Percentiles rank a stretch among this genome's conserved stretches.
Conservation (phyloP, 2,888 invertebrate genomes). For the Scaptomyza reducta region DNA sequence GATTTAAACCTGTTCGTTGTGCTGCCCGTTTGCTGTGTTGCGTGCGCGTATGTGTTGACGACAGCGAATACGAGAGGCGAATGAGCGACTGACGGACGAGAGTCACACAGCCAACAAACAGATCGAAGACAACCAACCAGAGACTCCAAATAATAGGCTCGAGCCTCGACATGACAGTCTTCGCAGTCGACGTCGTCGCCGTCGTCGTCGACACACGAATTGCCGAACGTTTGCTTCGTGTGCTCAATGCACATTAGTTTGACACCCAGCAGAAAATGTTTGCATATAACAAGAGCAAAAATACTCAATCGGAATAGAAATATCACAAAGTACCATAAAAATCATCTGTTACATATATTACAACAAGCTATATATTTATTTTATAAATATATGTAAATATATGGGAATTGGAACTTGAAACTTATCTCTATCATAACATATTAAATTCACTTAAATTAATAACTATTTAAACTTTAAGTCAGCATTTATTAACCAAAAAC, state of each 20-base stretch:
- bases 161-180: slow-evolving; percentile 51
- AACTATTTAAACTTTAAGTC: background rate
- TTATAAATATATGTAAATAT: too few species aligned
- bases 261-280: slow-evolving; percentile 25
- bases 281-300: background rate
- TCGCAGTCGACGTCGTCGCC: slow-evolving; percentile 13
- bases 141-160: slow-evolving; percentile 52
- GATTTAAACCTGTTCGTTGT: slow-evolving; percentile 58
- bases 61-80: slow-evolving; percentile 77
- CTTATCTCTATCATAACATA: too few species aligned
- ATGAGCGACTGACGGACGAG: slow-evolving; percentile 70
- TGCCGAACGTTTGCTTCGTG: slow-evolving; percentile 37
- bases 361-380: too few species aligned
- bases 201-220: slow-evolving; percentile 26
- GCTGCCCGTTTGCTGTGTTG: slow-evolving; percentile 38
- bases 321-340: too few species aligned
- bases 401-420: background rate
- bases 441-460: background rate
- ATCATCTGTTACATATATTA: too few species aligned
- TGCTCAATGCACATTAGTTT: slow-evolving; percentile 18
- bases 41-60: slow-evolving; percentile 75
- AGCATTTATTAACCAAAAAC: background rate
- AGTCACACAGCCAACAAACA: slow-evolving; percentile 51
- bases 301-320: background rate
- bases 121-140: slow-evolving; percentile 60